Evolutionary conservation across 2,797 vertebrate genomes (phyloP), one percentile per base, ranked within the genome.

Genomic region (Sciurus vulgaris): DNA sequence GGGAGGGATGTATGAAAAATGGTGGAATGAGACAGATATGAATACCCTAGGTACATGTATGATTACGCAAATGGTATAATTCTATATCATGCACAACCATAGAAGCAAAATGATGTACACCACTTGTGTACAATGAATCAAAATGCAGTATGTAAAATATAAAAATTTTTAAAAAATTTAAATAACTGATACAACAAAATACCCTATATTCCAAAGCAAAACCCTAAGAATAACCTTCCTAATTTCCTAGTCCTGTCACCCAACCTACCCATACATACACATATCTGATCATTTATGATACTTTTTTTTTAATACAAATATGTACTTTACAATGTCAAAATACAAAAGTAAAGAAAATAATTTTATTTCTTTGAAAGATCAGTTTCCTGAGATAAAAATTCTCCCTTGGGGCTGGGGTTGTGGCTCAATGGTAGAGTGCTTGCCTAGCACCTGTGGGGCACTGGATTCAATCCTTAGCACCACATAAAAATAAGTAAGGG

Each of bases 351-450:
- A 97, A 92, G 95, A 98, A 98, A 96, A 98, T 96, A 97, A 98
- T 98, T 97, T 98, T 96, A 98, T 98, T 98, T 98, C 95, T 97
- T 63, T 94, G 94, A 98, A 98, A 98, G 98, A 97, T 98, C 97
- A 98, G 96, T 96, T 96, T 98, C 96, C 97, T 97, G 96, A 98
- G 96, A 97, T 84, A 86, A 97, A 97, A 41, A 97, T 97, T 97
- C 97, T 97, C 95, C 98, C 96, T 95, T 38, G 38, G 38, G 38
- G 38, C 38, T 38, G 5, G 38, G 38, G 38, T 38, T 38, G 38
- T 38, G 38, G 38, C 38, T 38, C 38, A 3, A 38, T 38, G 38
- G 38, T 38, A 38, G 38, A 38, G 5, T 38, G 38, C 38, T 38
- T 38, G 38, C 38, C 38, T 38, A 38, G 38, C 38, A 38, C 38